Base-by-base conservation (phyloP, 2,797 vertebrate genomes). In the Gila robusta region DNA sequence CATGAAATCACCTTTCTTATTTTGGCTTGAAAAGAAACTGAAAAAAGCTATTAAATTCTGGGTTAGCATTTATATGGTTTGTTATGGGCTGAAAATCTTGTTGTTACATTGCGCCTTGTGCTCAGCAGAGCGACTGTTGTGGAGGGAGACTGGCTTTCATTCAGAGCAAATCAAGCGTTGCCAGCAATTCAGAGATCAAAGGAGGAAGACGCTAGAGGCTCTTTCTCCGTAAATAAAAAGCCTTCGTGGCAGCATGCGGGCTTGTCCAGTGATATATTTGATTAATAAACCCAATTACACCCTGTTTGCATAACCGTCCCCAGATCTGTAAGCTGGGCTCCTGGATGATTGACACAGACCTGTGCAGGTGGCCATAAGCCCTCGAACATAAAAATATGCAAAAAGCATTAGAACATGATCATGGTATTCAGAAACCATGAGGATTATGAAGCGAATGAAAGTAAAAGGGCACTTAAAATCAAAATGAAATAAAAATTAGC, bases 131-230 rank as follows among this genome's bases (percentile, higher is more conserved):
- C 16, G 23, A 86, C 47, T 28, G 56, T 32, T 59, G 77, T 83
- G 77, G 49, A 70, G 54, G 32, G 74, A 54, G 66, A 49, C 66
- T 84, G 82, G 76, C 83, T 87, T 71, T 41, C 81, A 84, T 86
- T 89, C 87, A 85, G 37, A 79, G 81, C 56, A 87, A 88, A 91
- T 86, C 79, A 86, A 79, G 72, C 69, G 28, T 83, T 86, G 70
- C 86, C 87, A 88, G 59, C 85, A 82, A 89, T 90, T 85, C 82
- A 81, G 72, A 88, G 84, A 90, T 88, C 89, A 91, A 91, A 88
- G 83, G 16, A 64, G 35, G 66, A 81, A 84, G 86, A 83, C 9
- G 41, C 81, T 86, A 69, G 77, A 85, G 82, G 77, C 87, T 88
- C 69, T 84, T 79, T 82, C 77, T 82, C 21, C 56, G 72, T 86